Base-by-base conservation (phyloP, 2,888 invertebrate species). In the Ophion obscuratus region DNA sequence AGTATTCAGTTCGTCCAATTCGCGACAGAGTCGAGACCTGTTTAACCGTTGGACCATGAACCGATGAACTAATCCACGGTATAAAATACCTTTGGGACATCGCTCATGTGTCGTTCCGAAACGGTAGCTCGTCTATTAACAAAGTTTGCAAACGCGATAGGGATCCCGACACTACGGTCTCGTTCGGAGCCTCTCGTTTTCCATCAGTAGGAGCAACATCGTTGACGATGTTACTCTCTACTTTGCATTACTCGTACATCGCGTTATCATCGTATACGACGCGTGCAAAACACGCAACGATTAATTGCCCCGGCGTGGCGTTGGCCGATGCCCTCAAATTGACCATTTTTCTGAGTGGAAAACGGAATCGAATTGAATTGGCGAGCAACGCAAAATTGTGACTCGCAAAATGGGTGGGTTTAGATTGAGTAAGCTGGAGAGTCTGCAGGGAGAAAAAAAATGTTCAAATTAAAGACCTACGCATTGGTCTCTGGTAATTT, bases 141-240 rank as follows among this genome's bases (percentile, higher is more conserved):
- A 86, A 86, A 86, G 83, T 86, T 86, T 81, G 70, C 44, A 77
- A 83, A 81, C 61, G 77, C 47, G 76, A 77, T 61, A 73, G 81
- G 77, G 59, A 2, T 66, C 67, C 53, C 47, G 76, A 80, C 71
- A 53, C 66, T 84, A 2, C n/a, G 66, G 5, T 6, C 20, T 27
- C 24, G 9, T 47, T 9, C 31, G 57, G 24, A 24, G n/a, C 47
- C 20, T 75, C 36, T 61, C 64, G 67, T 40, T 67, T 40, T 67
- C 44, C n/a, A 44, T 40, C 67, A 53, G 17, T 17, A 5, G 53
- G 53, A 53, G 53, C 14, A 53, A 17, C 44, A 14, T 24, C 27
- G 47, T 70, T 53, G 14, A 53, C 24, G 24, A 53, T 70, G 17
- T 20, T 20, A 20, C 61, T 20, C 24, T 4, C 61, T 24, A 61